A percentile compares a stretch with the other conserved stretches of the same genome.
phyloP scores from a whole-genome alignment of 1,140 invertebrate species.

The Phenacoccus solenopsis region DNA sequence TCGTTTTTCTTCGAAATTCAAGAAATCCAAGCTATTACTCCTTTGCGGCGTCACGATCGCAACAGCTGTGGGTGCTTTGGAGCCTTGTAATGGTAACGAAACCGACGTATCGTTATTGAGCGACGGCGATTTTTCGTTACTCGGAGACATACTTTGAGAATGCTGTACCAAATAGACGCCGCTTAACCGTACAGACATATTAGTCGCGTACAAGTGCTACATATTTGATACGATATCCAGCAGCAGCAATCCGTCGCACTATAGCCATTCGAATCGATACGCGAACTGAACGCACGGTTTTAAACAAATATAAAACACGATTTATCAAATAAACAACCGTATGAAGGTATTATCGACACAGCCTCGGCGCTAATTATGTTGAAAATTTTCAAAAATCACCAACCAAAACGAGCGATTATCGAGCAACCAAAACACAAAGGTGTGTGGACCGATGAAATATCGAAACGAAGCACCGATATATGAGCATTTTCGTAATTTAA shows the following conservation, averaged over 20 bases:
- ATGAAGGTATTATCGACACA: not conserved
- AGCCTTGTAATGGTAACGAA: not conserved
- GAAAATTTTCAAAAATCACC: no score
- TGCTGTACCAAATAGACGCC: not conserved
- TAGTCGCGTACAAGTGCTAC: not conserved
- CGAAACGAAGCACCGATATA: not conserved
- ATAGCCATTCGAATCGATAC: no score
- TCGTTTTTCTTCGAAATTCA: conserved; percentile 81
- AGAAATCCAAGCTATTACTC: conserved; percentile 72
- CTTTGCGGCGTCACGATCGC: conserved; percentile 28
- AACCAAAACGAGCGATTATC: not conserved
- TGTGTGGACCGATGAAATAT: not conserved
- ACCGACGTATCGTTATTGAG: not conserved
- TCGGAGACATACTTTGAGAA: conserved; percentile 3
- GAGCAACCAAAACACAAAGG: not conserved
- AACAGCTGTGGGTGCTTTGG: not conserved
- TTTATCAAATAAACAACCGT: not conserved
- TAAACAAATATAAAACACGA: no score
- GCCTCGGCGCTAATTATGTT: not conserved
- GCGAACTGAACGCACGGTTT: no score
- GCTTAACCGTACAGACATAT: conserved; percentile 3
- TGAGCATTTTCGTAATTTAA: not conserved
- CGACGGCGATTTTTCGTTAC: not conserved
- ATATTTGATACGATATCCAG: not conserved
- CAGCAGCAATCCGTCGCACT: no score